These are phyloP conservation scores for Actias luna DNA, from an alignment of 2,888 invertebrate species.

Conservation along the genomic window DNA sequence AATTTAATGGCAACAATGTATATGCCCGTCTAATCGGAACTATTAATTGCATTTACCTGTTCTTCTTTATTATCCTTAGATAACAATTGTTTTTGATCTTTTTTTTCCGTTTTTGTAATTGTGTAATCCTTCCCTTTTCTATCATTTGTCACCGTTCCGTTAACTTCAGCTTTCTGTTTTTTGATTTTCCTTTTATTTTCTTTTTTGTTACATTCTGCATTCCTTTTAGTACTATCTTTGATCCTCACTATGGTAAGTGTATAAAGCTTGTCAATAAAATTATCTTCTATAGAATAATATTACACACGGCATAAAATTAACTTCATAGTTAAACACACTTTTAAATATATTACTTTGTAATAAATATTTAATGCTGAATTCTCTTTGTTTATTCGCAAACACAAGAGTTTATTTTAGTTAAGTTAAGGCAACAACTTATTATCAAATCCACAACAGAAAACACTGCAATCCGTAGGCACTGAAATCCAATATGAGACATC, in stretches of 20 bases:
- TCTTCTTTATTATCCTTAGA: slow-evolving; percentile 55
- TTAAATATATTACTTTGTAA: background rate
- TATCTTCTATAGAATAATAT: slow-evolving; percentile 12
- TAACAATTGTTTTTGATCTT: slow-evolving; percentile 51
- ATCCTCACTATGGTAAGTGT: slow-evolving; percentile 86
- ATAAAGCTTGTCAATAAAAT: slow-evolving; percentile 30
- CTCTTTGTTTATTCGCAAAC: slow-evolving; percentile 15
- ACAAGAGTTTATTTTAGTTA: slow-evolving; percentile 29
- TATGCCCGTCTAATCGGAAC: background rate
- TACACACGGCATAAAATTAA: slow-evolving; percentile 16
- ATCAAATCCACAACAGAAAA: slow-evolving; percentile 48
- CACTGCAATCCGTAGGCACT: slow-evolving; percentile 79
- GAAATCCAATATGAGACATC: slow-evolving; percentile 68
- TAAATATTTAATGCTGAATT: background rate
- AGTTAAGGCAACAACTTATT: slow-evolving; percentile 23
- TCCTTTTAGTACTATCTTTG: slow-evolving; percentile 83
- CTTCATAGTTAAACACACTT: slow-evolving; percentile 18
- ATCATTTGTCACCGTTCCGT: slow-evolving; percentile 73
- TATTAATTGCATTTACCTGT: slow-evolving; percentile 48
- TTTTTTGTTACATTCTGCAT: slow-evolving; percentile 83
- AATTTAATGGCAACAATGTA: background rate
- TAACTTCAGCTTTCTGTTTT: slow-evolving; percentile 81
- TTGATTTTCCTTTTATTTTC: slow-evolving; percentile 84
- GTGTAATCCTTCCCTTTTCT: slow-evolving; percentile 61
- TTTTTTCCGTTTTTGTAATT: slow-evolving; percentile 61